Evolutionary conservation across 2,113 vertebrate genomes (phyloP).

Genomic region (Australoheros scitulus): DNA sequence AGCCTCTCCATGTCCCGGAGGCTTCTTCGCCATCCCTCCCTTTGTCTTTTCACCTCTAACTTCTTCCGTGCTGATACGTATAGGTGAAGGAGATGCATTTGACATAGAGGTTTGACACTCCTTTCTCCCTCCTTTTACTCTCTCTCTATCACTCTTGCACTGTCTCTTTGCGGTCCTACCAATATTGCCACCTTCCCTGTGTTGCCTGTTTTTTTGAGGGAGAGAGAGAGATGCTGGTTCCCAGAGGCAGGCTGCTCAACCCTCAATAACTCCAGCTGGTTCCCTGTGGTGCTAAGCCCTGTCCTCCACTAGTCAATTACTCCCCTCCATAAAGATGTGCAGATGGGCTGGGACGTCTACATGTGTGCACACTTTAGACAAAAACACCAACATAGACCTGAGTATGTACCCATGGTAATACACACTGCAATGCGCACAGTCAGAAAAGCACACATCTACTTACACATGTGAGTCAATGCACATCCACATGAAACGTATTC

Average conservation of each 20-base stretch:
- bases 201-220: constrained; percentile 54
- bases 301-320: constrained; percentile 77
- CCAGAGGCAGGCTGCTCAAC: constrained; percentile 73
- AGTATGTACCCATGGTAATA: not conserved
- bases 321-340: constrained; percentile 68
- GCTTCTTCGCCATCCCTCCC: constrained; percentile 16
- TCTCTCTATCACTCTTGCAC: not conserved
- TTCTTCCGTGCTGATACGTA: constrained; percentile 4
- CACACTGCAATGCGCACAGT: not conserved
- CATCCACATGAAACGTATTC: not conserved
- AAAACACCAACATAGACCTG: not conserved
- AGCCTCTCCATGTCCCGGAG: not conserved
- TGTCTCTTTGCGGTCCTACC: not conserved
- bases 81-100: constrained; percentile 34
- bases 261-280: constrained; percentile 72
- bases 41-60: constrained; percentile 27
- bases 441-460: constrained; percentile 6
- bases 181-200: constrained; percentile 23
- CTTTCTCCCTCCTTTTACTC: constrained; percentile 1
- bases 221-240: constrained; percentile 46
- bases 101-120: constrained; percentile 37
- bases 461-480: constrained; percentile 8
- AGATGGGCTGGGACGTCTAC: constrained; percentile 64
- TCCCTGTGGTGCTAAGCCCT: constrained; percentile 71
- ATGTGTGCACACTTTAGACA: not conserved